Base-by-base conservation (phyloP, 35 echinoderm and acorn worm species). In the Diadema setosum region DNA sequence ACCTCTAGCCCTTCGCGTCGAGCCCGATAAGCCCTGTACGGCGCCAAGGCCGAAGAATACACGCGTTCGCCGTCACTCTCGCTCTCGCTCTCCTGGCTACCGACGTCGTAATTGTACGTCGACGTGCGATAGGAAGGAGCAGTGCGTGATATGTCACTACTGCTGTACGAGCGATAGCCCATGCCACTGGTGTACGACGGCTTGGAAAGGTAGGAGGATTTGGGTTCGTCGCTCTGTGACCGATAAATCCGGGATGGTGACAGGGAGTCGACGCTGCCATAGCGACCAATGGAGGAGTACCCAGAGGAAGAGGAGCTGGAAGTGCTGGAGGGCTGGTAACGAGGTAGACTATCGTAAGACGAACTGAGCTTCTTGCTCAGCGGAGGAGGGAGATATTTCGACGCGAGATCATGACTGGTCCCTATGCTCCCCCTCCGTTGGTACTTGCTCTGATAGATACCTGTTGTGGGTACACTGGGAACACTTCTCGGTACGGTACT, bases 321-420 rank as follows among this genome's bases (percentile, higher is more conserved):
- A 12, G 73, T 78, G 30, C 73, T 78, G 11, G 73, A 78, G 15
- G 73, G 73, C 12, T 24, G 27, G 44, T 78, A 44, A 17, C 73
- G 73, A 78, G 73, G 73, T 78, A 78, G 73, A 78, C 73, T 78
- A 78, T 78, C 73, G 40, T 78, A 78, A 4, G 73, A 78, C 25
- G 73, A 42, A 20, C 73, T 78, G 24, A 78, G 25, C 25, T 78
- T 78, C 40, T 44, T 67, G 63, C 37, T 67, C 27, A 67, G 63
- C 37, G 63, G 63, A 33, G 73, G n/a, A 14, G 44, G 73, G 21
- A 41, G 44, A 8, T 23, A n/a, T 33, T 67, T 67, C 20, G 73
- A 78, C 25, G 37, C 37, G 29, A 35, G 27, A 17, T 36, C 27
- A 20, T 26, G 29, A 21, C 34, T 42, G 36, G 69, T 32, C 9